Evolutionary conservation across 2,888 invertebrate genomes (phyloP).

Genomic region (Nemurella pictetii): DNA sequence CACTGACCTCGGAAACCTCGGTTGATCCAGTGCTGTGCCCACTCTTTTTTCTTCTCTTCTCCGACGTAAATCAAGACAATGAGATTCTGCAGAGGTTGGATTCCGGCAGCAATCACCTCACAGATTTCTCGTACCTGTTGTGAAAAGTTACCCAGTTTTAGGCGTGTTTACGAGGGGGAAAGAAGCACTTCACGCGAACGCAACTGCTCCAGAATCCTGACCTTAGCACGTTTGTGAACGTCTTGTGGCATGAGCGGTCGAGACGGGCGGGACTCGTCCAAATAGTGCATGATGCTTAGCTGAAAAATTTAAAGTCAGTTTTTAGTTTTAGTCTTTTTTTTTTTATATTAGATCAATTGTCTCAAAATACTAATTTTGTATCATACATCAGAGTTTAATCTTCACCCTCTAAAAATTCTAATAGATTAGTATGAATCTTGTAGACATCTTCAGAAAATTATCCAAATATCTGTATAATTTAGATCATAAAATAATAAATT

Average conservation of each 20-base stretch:
- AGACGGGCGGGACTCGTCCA: conserved; percentile 90
- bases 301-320: too few species aligned
- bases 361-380: too few species aligned
- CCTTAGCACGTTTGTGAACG: conserved; percentile 85
- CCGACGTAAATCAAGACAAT: conserved; percentile 84
- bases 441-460: too few species aligned
- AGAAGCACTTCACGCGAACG: background rate
- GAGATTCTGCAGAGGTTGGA: conserved; percentile 95
- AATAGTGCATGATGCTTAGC: conserved; percentile 89
- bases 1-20: conserved; percentile 73
- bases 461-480: too few species aligned
- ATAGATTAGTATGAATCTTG: too few species aligned
- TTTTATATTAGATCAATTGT: too few species aligned
- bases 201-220: conserved; percentile 48
- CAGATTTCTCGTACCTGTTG: conserved; percentile 79
- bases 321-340: too few species aligned
- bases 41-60: conserved; percentile 86
- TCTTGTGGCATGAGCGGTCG: conserved; percentile 86
- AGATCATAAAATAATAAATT: too few species aligned
- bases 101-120: conserved; percentile 88
- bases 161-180: background rate
- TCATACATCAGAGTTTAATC: too few species aligned
- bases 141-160: background rate
- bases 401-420: too few species aligned
- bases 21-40: conserved; percentile 92